These are phyloP conservation scores for Cybosia mesomella DNA, from an alignment of 2,888 invertebrate genomes.

Conservation along the genomic window DNA sequence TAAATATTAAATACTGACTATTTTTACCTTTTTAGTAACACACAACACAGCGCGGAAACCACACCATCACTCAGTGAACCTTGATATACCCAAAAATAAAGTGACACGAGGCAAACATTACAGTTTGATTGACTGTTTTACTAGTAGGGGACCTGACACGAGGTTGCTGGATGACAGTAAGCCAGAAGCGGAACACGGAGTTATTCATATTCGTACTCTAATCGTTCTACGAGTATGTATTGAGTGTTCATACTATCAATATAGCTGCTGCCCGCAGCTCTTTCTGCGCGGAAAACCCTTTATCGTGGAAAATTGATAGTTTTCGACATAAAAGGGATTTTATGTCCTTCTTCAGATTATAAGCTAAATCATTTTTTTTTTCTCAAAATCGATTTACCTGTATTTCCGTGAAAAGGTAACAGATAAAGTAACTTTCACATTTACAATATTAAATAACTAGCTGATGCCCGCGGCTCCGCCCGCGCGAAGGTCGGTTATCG, in stretches of 20 bases:
- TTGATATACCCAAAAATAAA: slow-evolving; percentile 4
- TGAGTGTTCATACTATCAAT: neutral
- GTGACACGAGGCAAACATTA: neutral
- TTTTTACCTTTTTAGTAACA: neutral
- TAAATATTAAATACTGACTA: neutral
- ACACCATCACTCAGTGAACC: neutral
- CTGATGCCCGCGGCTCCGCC: too few species aligned
- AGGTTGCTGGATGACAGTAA: slow-evolving; percentile 12
- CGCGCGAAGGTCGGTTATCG: too few species aligned
- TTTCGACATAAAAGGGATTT: too few species aligned
- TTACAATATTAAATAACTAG: too few species aligned
- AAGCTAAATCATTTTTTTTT: too few species aligned
- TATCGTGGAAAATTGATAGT: too few species aligned
- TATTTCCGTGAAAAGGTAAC: too few species aligned
- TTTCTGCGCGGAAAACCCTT: too few species aligned
- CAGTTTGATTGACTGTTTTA: slow-evolving; percentile 12
- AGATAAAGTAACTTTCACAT: too few species aligned
- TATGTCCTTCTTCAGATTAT: too few species aligned
- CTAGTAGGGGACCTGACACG: slow-evolving; percentile 11
- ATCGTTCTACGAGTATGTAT: neutral
- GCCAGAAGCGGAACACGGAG: slow-evolving; percentile 4
- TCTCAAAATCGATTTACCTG: too few species aligned
- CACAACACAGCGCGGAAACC: neutral
- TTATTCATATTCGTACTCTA: slow-evolving; percentile 3
- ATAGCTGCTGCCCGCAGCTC: too few species aligned